These are phyloP conservation scores for Dynastes maya DNA, from an alignment of 2,888 invertebrate genomes.

Conservation along the genomic window DNA sequence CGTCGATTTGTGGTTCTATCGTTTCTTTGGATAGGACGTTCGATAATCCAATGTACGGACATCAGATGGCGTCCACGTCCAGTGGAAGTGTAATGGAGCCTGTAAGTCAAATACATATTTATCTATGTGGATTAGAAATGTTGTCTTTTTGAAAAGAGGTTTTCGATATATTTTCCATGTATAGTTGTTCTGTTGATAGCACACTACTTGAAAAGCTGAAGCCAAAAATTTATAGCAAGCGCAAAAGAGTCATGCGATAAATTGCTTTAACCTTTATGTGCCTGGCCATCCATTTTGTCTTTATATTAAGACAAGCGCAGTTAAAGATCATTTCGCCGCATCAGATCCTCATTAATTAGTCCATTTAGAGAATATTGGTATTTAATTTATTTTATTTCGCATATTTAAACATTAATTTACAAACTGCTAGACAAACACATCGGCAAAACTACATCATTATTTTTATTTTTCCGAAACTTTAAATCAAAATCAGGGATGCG, in stretches of 20 bases:
- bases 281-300: neutral
- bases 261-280: neutral
- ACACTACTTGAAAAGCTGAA: too few relatives aligned
- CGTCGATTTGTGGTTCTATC: constrained; percentile 61
- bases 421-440: too few relatives aligned
- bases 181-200: too few relatives aligned
- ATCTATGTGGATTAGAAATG: neutral
- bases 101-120: constrained; percentile 18
- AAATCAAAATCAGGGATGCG: too few relatives aligned
- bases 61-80: constrained; percentile 40
- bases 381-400: neutral
- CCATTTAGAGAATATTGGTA: neutral
- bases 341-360: too few relatives aligned
- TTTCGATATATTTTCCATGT: too few relatives aligned
- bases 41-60: constrained; percentile 63
- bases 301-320: neutral
- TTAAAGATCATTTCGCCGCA: neutral
- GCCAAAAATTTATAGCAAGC: too few relatives aligned
- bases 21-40: constrained; percentile 61
- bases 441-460: neutral
- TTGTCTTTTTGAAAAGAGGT: too few relatives aligned
- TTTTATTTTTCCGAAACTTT: too few relatives aligned
- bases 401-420: too few relatives aligned
- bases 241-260: neutral
- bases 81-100: constrained; percentile 36